Evolutionary conservation across 2,888 invertebrate genomes (phyloP), one percentile per base, ranked within the genome.

Genomic region (Silvanus unidentatus): DNA sequence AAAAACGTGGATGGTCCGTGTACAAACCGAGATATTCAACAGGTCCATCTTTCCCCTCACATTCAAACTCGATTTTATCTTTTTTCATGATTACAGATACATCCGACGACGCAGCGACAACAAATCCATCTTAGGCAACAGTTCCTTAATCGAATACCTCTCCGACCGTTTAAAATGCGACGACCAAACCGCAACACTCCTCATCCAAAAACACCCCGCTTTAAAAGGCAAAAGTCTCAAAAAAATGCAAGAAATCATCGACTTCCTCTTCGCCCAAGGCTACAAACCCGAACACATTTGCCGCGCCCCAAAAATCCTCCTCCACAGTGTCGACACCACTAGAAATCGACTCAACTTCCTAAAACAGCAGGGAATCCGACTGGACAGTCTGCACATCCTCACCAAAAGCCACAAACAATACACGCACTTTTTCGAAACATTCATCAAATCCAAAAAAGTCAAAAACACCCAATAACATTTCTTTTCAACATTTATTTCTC

Each of bases 1-100:
- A n/a, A 75, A 73, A 57, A 71, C 75, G 2, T 76, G 76, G 76
- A 74, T 75, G 73, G 63, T 75, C 16, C 60, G 75, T 34, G 69
- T 70, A 29, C 57, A 64, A 37, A 48, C 54, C 15, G 54, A 61
- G 42, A 60, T 65, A 39, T 66, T 73, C 47, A 52, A 68, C 47
- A 71, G 57, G 75, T 74, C 65, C 52, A 58, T 53, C 5, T 11
- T 28, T 28, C 10, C 8, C 28, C 8, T 9, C 10, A 28, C 8
- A 28, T 28, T 28, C 8, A 28, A 28, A 28, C n/a, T n/a, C n/a
- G n/a, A n/a, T n/a, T n/a, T n/a, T n/a, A 22, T 22, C 8, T 22
- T 22, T 5, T 22, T 3, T 22, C 22, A 3, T 22, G 22, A 22
- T 64, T 66, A 48, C 51, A 74, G 73, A 12, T 68, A 70, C 34